Evolutionary conservation across 1,140 invertebrate genomes (phyloP).

Genomic region (Hylaeus volcanicus): DNA sequence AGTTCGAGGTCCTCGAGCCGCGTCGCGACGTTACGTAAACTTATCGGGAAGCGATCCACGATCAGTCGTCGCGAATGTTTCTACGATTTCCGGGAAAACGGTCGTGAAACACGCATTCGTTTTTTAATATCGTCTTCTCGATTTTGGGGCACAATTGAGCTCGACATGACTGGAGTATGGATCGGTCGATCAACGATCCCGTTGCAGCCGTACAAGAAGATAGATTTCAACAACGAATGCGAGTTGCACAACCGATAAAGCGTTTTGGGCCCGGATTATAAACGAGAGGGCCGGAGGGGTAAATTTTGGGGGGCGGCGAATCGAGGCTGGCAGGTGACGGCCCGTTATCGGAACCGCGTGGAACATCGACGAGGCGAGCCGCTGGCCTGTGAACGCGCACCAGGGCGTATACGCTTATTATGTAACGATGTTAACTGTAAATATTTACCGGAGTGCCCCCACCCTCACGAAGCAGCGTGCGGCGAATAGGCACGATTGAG

Average conservation of each 20-base stretch:
- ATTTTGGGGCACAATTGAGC: too few species aligned
- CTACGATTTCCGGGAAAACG: constrained; percentile 20
- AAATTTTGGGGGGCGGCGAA: background rate
- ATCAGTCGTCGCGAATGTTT: constrained; percentile 3
- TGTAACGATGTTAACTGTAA: constrained; percentile 75
- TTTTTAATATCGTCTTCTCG: too few species aligned
- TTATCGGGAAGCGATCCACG: constrained; percentile 50
- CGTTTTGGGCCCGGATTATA: background rate
- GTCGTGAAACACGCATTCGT: background rate
- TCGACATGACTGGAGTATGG: too few species aligned
- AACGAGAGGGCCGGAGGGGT: background rate
- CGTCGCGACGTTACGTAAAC: constrained; percentile 58
- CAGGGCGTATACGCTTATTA: constrained; percentile 65
- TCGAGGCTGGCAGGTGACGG: constrained; percentile 23
- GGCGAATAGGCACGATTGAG: constrained; percentile 31
- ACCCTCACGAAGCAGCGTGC: constrained; percentile 5
- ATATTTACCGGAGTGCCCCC: constrained; percentile 70
- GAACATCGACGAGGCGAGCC: constrained; percentile 25
- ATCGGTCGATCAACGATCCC: too few species aligned
- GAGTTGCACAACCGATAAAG: too few species aligned
- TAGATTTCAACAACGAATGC: too few species aligned
- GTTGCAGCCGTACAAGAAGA: too few species aligned
- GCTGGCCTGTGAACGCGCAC: constrained; percentile 49
- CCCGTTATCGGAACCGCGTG: constrained; percentile 57
- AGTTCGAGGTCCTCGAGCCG: constrained; percentile 55